Evolutionary conservation across 2,888 invertebrate species (phyloP), one percentile per base, ranked within the genome.

Genomic region (Hirtodrosophila confusa): DNA sequence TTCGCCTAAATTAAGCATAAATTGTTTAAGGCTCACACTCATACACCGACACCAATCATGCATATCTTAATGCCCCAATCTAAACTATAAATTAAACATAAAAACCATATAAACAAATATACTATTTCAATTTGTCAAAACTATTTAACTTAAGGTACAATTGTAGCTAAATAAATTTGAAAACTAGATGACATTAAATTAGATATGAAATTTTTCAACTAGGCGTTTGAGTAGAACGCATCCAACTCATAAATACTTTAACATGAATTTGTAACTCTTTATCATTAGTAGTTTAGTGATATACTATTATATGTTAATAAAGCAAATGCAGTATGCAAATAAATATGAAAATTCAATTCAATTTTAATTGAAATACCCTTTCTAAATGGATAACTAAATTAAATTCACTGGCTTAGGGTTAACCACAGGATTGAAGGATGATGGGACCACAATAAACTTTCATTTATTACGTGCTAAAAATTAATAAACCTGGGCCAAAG

Each of bases 241-340:
- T 6, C 35, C 24, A 50, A 70, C 74, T 39, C 74, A 56, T 67
- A 53, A 60, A 69, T 65, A 75, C 72, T 66, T 78, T 65, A 69
- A 63, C 64, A 79, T 64, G 61, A 66, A 80, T 80, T 88, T 85
- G 80, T 88, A 86, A 80, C 80, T 88, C 70, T 80, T 84, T 87
- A 87, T 85, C 70, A 78, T 86, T 88, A 75, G 85, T 86, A 88
- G 88, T 70, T 85, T 86, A 86, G 85, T 71, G 77, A 78, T 88
- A 78, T 31, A 8, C 8, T 80, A 17, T 2, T 17, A 17, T 17
- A 85, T 85, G 85, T 88, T 84, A 71, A 82, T 82, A 69, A 82
- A 69, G 37, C 24, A 63, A 78, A 68, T 57, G 31, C 60, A 37
- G 56, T 39, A 57, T 56, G 44, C 55, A 73, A 76, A 62, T 36